Evolutionary conservation across 2,888 invertebrate species (phyloP).

Genomic region (Andrena bucephala): DNA sequence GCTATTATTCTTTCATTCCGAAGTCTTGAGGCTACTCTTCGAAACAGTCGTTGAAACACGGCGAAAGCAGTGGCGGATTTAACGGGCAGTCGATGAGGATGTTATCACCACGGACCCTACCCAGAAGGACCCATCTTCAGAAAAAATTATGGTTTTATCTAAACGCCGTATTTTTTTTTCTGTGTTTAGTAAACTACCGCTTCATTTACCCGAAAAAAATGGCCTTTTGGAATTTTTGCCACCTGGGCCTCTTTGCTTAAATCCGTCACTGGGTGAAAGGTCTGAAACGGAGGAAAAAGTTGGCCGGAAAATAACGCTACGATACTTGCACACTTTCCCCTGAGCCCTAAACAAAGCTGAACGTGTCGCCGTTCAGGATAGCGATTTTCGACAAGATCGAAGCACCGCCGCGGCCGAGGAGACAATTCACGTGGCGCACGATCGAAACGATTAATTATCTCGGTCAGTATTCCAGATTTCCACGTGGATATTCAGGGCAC

Average conservation of each 20-base stretch:
- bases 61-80: constrained; percentile 7
- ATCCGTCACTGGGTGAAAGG: constrained; percentile 52
- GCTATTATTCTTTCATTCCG: constrained; percentile 33
- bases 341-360: constrained; percentile 31
- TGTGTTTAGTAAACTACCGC: too few relatives aligned
- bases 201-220: too few relatives aligned
- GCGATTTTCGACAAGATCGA: constrained; percentile 31
- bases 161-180: too few relatives aligned
- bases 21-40: constrained; percentile 4
- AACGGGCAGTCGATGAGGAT: too few relatives aligned
- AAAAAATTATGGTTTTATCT: too few relatives aligned
- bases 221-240: too few relatives aligned
- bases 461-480: constrained; percentile 47
- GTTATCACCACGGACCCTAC: too few relatives aligned
- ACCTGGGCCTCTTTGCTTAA: too few relatives aligned
- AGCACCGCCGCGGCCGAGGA: background rate
- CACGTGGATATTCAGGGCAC: constrained; percentile 48
- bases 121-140: too few relatives aligned
- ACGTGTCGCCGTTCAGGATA: constrained; percentile 38
- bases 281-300: constrained; percentile 58
- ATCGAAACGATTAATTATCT: constrained; percentile 57
- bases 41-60: constrained; percentile 46
- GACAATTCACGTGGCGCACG: background rate
- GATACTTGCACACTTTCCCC: constrained; percentile 58
- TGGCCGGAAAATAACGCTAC: constrained; percentile 47